Base-by-base conservation (phyloP, 2,888 invertebrate species). In the Zonitis immaculata region DNA sequence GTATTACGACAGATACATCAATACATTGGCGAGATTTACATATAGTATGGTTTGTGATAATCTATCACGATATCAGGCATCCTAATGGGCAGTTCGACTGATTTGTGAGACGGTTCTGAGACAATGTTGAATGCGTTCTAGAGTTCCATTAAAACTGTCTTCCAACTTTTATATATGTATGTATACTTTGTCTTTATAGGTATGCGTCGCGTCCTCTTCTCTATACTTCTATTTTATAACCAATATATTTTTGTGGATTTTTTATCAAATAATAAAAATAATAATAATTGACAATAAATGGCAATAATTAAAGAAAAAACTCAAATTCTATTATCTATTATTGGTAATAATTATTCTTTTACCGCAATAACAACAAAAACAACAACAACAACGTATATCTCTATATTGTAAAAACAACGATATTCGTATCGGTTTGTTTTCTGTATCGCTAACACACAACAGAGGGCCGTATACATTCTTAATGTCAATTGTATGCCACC, bases 51-150 rank as follows among this genome's bases (percentile, higher is more conserved):
- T 53, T 58, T 51, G 60, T 63, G 70, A 69, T 71, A 71, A 69
- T 71, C 70, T 68, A 69, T 71, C 69, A 69, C 64, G 65, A 66
- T 66, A 69, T 70, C 69, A 66, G 65, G 67, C 66, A 68, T 70
- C 68, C 67, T 65, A 70, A 67, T 64, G 67, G 65, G 61, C 57
- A 60, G 49, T 46, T 49, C 50, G 68, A 67, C 65, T 68, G 69
- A 71, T 71, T 71, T 70, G 70, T 66, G 68, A 62, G 66, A 65
- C 67, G 54, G 59, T 63, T 58, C 58, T 55, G 64, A 66, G 68
- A 69, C 68, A 68, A 66, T 65, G 68, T 64, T 67, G 66, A 66
- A 67, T 65, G 67, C 61, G 61, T 57, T 18, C 35, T 2, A 7
- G n/a, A n/a, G n/a, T 59, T 65, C 67, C 67, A 67, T 69, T 68